Percentiles rank a stretch among this genome's conserved stretches.
phyloP scores from a whole-genome alignment of 30 jellyfish, hydroid and myxozoan genomes.

The Mastigias papua region DNA sequence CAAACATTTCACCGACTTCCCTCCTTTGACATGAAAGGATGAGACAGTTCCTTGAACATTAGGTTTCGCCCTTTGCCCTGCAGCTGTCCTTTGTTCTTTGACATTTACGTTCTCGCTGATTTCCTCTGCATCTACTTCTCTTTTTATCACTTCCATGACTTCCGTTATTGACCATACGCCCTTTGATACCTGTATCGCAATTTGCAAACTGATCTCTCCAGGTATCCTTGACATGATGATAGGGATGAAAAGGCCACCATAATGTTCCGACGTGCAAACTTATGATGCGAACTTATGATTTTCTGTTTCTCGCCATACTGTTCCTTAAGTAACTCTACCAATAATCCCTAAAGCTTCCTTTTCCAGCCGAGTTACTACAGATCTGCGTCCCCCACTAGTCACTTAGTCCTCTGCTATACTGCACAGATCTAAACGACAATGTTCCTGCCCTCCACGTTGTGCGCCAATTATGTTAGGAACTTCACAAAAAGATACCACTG shows the following conservation, averaged over 20 bases:
- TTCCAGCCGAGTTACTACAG: background rate
- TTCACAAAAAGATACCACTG: too few species aligned
- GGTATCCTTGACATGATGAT: constrained; percentile 46
- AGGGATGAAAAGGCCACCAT: too few species aligned
- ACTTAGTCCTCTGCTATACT: background rate
- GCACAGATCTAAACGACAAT: background rate
- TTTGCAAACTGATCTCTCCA: constrained; percentile 21
- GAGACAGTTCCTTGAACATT: constrained; percentile 14
- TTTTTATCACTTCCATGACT: constrained; percentile 10
- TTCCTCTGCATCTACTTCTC: constrained; percentile 65
- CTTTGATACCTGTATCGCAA: constrained; percentile 17
- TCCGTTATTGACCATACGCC: constrained; percentile 54
- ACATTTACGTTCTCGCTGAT: background rate
- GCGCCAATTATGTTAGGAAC: background rate
- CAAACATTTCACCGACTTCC: background rate
- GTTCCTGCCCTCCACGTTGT: background rate
- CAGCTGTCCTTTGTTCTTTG: background rate
- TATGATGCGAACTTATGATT: background rate
- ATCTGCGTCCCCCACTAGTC: background rate
- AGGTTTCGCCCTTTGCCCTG: background rate
- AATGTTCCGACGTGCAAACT: too few species aligned
- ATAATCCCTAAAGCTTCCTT: background rate
- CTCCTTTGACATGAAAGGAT: background rate
- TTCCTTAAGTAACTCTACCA: too few species aligned
- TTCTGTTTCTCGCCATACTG: background rate